Evolutionary conservation across 2,797 vertebrate genomes (phyloP).

Genomic region (Pseudochromis fuscus): DNA sequence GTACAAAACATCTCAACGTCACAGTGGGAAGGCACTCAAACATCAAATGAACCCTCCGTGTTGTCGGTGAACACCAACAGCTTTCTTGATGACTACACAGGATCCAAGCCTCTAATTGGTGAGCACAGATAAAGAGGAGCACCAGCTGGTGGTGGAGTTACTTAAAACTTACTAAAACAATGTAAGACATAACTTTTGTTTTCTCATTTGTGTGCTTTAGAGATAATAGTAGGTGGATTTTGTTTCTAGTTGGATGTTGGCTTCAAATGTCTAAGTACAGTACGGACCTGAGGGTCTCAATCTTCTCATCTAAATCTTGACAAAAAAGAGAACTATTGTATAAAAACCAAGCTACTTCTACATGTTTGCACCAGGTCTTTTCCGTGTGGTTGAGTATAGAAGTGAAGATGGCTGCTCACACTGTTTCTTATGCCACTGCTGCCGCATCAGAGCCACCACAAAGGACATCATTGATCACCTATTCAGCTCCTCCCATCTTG

Average conservation of each 20-base stretch:
- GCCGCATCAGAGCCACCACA: slow-evolving; percentile 67
- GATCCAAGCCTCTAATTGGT: slow-evolving; percentile 72
- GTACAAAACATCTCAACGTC: background rate
- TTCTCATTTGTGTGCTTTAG: too few relatives aligned
- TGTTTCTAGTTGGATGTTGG: background rate
- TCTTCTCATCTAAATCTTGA: too few relatives aligned
- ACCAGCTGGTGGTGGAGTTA: too few relatives aligned
- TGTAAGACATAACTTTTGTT: too few relatives aligned
- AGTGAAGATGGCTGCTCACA: slow-evolving; percentile 56
- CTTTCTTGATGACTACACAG: slow-evolving; percentile 52
- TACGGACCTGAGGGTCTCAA: too few relatives aligned
- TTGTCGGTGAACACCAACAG: background rate
- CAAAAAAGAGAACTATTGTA: background rate
- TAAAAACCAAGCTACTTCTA: slow-evolving; percentile 2
- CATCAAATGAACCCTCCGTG: background rate
- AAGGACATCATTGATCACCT: slow-evolving; percentile 72
- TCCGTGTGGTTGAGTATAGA: slow-evolving; percentile 70
- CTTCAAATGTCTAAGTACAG: too few relatives aligned
- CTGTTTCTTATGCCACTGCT: slow-evolving; percentile 82
- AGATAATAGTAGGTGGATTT: background rate
- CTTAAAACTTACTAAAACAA: too few relatives aligned
- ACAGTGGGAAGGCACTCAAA: background rate
- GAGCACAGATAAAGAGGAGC: slow-evolving; percentile 32
- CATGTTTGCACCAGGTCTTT: slow-evolving; percentile 72
- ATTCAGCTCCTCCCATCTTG: slow-evolving; percentile 65